Base-by-base conservation (phyloP, 35 echinoderm and acorn worm genomes). In the Acanthaster planci region DNA sequence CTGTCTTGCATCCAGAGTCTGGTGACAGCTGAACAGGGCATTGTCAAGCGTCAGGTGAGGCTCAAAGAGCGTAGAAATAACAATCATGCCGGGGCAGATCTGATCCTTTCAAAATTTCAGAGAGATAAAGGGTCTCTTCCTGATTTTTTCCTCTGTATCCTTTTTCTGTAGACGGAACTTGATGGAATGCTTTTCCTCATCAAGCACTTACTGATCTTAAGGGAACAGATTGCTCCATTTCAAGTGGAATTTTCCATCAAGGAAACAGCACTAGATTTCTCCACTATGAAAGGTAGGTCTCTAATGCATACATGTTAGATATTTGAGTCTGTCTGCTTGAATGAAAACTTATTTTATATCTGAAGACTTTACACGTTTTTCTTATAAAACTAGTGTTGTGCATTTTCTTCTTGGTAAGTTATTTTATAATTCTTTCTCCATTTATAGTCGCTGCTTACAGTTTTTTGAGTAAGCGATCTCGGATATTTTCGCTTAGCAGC, bases 201-300 rank as follows among this genome's bases (percentile, higher is more conserved):
- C 38, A 97, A 97, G 50, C 95, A 97, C 78, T 77, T 97, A 9
- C 88, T 97, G 36, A 97, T 97, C 39, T 81, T 97, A 18, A 68
- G 95, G 59, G 95, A 97, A 39, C 95, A 97, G 76, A 97, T 97
- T 17, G 95, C 95, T 47, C 95, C 95, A 78, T 97, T 97, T 64
- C 95, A 97, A 50, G 95, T 97, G 18, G 95, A 97, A 59, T 97
- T 97, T 85, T 86, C 95, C 18, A 97, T 97, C 88, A 97, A 90
- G 59, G 95, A 97, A 67, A 97, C 87, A 8, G 89, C 88, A 16
- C 52, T 97, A 19, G 95, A 97, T 83, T 97, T 97, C 52, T 91
- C 82, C 22, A 85, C 88, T 37, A 93, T 92, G 79, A 93, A 76
- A 97, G 87, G 95, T 97, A 80, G 80, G 89, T 37, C 2, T 9